A percentile compares a stretch with the other conserved stretches of the same genome.
Conservation (phyloP, 2,113 vertebrate species). For the Grallaria varia region DNA sequence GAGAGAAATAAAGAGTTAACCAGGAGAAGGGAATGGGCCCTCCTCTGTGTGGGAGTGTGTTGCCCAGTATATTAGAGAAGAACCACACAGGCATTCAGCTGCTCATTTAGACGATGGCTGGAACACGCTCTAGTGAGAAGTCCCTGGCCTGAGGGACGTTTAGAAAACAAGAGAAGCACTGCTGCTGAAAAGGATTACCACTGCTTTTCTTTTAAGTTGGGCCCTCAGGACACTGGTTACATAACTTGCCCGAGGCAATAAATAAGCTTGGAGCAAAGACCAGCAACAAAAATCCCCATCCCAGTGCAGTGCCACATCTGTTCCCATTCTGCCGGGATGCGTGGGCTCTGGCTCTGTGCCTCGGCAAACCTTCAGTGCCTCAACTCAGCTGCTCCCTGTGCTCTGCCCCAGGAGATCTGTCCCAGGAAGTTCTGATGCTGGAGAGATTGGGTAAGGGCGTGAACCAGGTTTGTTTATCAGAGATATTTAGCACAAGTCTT, state of each 20-base stretch:
- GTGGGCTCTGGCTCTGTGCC: not conserved
- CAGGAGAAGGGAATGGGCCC: not conserved
- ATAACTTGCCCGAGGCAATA: not conserved
- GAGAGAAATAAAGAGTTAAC: not conserved
- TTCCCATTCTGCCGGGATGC: not conserved
- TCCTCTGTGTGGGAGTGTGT: not conserved
- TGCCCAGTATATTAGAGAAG: not conserved
- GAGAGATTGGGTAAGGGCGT: not conserved
- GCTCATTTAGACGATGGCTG: not conserved
- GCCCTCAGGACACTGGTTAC: not conserved
- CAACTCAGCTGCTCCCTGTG: not conserved
- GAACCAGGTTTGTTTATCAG: not conserved
- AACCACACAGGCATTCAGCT: not conserved
- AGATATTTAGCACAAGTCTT: not conserved
- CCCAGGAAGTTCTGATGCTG: not conserved
- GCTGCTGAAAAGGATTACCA: not conserved
- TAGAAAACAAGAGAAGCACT: not conserved
- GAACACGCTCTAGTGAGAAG: not conserved
- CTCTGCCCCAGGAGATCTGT: not conserved
- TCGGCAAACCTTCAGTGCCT: accelerated
- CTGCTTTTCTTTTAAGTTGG: not conserved
- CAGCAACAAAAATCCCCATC: not conserved
- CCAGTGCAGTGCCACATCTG: accelerated
- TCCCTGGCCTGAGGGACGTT: not conserved
- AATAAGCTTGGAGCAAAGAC: not conserved